Percentiles rank a stretch among this genome's conserved stretches.
phyloP scores from a whole-genome alignment of 1,140 invertebrate species.

The Drosophila nasuta region DNA sequence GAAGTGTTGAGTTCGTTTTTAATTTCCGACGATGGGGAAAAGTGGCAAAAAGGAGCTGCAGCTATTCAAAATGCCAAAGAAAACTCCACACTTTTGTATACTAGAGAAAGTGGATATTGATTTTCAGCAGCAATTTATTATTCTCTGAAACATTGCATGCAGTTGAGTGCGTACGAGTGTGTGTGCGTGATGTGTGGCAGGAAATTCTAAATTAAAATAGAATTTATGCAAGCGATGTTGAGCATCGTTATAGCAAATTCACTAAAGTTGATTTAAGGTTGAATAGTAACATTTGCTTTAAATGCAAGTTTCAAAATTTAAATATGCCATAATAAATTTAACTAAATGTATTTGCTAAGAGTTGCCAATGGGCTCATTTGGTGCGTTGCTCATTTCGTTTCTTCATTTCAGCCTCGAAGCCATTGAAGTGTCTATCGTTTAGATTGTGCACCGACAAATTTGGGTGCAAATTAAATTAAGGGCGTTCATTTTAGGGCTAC shows the following conservation, averaged over 20 bases:
- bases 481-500: constrained; percentile 50
- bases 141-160: constrained; percentile 56
- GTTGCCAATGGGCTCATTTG: not conserved
- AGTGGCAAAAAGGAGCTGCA: constrained; percentile 26
- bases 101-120: constrained; percentile 63
- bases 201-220: constrained; percentile 54
- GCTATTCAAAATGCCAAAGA: constrained; percentile 8
- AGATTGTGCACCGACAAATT: constrained; percentile 52
- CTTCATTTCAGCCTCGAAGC: constrained; percentile 14
- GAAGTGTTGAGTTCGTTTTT: constrained; percentile 52
- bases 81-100: constrained; percentile 48
- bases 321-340: not conserved
- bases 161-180: constrained; percentile 15
- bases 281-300: constrained; percentile 2
- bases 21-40: constrained; percentile 65
- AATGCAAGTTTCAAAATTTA: not conserved
- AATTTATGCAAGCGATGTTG: constrained; percentile 54
- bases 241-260: constrained; percentile 3
- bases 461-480: constrained; percentile 68
- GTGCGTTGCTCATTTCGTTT: constrained; percentile 3
- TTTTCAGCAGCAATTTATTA: constrained; percentile 68
- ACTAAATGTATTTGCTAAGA: not conserved
- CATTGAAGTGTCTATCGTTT: constrained; percentile 62
- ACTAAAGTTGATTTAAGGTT: constrained; percentile 2
- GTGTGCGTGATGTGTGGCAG: constrained; percentile 11